A percentile compares a stretch with the other conserved stretches of the same genome.
phyloP scores from a whole-genome alignment of 2,797 vertebrate species.

The Myotis vivesi region DNA sequence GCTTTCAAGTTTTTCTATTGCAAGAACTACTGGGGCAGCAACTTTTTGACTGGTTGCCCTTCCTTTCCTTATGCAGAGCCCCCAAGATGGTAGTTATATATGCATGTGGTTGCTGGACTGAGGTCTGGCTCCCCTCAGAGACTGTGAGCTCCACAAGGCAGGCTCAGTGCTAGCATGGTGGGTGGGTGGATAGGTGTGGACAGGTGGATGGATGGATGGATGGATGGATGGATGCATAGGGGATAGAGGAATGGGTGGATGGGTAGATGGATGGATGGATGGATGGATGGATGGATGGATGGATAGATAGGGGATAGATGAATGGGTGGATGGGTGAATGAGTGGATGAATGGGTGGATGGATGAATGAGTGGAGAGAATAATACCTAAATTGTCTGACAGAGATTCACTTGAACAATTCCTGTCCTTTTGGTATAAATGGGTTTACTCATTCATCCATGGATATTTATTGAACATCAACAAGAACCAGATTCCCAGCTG shows the following conservation, averaged over 20 bases:
- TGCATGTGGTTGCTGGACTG: too few species aligned
- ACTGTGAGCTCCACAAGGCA: background rate
- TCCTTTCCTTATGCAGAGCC: background rate
- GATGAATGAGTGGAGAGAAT: background rate
- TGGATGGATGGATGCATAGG: background rate
- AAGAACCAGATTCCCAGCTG: background rate
- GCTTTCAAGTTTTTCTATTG: background rate
- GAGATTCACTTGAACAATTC: background rate
- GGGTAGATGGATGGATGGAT: background rate
- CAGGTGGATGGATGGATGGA: too few species aligned
- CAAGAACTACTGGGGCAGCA: background rate
- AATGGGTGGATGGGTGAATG: background rate
- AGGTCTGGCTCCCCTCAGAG: background rate
- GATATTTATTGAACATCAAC: background rate
- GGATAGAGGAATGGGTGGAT: too few species aligned
- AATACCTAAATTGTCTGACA: background rate
- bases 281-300: background rate
- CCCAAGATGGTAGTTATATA: rapidly evolving
- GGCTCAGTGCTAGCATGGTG: background rate
- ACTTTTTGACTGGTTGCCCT: background rate
- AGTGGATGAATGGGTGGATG: background rate
- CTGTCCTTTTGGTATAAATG: background rate
- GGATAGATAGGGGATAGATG: background rate
- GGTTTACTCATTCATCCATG: too few species aligned
- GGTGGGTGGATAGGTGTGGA: background rate